These are phyloP conservation scores for Gymnocephalus cernua DNA, from an alignment of 2,113 vertebrate genomes.

Conservation along the genomic window DNA sequence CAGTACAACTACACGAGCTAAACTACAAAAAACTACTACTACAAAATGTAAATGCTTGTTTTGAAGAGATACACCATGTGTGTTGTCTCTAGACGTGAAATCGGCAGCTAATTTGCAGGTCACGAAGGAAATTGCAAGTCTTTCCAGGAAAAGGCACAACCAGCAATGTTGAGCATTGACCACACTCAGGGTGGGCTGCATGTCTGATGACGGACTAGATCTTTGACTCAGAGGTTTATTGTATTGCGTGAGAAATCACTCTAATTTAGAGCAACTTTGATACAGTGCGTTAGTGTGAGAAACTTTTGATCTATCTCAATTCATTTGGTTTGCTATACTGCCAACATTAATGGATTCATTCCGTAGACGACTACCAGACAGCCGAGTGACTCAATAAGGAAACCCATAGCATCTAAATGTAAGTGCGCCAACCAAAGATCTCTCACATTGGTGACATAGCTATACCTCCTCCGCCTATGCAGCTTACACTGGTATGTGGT, in stretches of 20 bases:
- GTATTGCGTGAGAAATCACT: neutral
- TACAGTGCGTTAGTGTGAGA: neutral
- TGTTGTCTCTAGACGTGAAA: neutral
- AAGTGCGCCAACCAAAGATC: neutral
- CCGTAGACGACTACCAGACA: neutral
- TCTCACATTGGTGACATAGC: neutral
- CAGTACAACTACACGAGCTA: neutral
- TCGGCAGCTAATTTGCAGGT: too few relatives aligned
- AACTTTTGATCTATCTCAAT: neutral
- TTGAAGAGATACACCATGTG: neutral
- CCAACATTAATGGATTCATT: neutral
- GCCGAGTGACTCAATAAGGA: constrained; percentile 12
- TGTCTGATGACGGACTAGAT: neutral
- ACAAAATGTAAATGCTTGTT: neutral
- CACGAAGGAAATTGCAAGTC: neutral
- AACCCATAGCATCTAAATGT: neutral
- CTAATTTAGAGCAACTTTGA: neutral
- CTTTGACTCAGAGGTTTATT: constrained; percentile 16
- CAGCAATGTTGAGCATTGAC: neutral
- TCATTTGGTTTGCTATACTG: neutral
- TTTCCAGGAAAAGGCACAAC: neutral
- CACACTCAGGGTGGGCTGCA: neutral
- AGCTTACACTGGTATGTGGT: neutral
- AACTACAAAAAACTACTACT: neutral
- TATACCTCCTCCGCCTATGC: neutral